These are phyloP conservation scores for Aphelenchoides fujianensis DNA, from an alignment of 1,140 invertebrate genomes.

Conservation along the genomic window DNA sequence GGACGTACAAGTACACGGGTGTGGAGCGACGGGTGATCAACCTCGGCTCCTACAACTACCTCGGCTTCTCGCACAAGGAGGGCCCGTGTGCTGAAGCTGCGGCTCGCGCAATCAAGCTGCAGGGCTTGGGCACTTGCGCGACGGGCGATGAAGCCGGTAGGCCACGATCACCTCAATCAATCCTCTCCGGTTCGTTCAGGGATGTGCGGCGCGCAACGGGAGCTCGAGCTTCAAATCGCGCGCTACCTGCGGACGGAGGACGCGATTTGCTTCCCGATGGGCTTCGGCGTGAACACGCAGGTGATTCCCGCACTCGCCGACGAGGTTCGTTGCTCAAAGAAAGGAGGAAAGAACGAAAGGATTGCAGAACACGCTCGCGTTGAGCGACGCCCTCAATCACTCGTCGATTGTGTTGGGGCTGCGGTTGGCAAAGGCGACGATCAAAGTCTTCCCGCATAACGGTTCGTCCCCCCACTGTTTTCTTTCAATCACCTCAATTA, in stretches of 20 bases:
- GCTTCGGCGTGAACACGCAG: constrained; percentile 92
- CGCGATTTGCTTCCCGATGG: constrained; percentile 93
- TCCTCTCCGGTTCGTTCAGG: constrained; percentile 15
- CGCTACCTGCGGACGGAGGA: constrained; percentile 86
- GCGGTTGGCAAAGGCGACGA: constrained; percentile 78
- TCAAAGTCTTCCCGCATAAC: constrained; percentile 81
- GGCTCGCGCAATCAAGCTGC: constrained; percentile 68
- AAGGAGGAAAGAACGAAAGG: too few species aligned
- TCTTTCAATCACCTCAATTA: constrained; percentile 54
- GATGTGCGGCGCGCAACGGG: constrained; percentile 66
- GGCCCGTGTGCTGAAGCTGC: constrained; percentile 75
- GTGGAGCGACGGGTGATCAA: constrained; percentile 78
- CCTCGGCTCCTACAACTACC: constrained; percentile 86
- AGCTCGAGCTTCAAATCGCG: constrained; percentile 80
- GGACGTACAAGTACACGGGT: constrained; percentile 85
- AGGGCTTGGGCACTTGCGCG: constrained; percentile 71
- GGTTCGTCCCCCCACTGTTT: constrained; percentile 66
- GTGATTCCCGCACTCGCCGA: constrained; percentile 81
- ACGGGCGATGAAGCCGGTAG: constrained; percentile 10
- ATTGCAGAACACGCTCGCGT: constrained; percentile 51
- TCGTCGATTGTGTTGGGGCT: constrained; percentile 89
- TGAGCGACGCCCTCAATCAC: constrained; percentile 87
- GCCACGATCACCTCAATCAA: too few species aligned
- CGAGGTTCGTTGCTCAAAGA: too few species aligned
- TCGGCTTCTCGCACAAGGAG: constrained; percentile 73